Evolutionary conservation across 2,888 invertebrate genomes (phyloP), one percentile per base, ranked within the genome.

Genomic region (Agrochola lota): DNA sequence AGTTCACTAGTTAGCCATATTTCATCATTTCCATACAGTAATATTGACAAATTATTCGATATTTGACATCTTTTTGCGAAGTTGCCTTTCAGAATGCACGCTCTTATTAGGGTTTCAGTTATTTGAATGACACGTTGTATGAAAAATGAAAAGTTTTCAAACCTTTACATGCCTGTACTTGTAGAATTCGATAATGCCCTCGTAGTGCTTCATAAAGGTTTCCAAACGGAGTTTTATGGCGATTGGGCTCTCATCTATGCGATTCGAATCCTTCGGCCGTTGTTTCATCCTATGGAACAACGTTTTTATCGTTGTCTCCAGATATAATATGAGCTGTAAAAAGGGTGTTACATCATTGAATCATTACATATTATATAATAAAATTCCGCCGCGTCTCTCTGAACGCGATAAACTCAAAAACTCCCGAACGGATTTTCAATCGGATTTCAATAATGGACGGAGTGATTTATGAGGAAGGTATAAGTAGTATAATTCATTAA

Each of bases 241-340:
- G 86, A 98, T 98, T 91, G 98, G 98, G 91, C 99, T 99, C 94
- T 99, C 99, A 91, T 99, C 99, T 2, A 98, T 98, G 60, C 99
- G 97, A 59, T 98, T 95, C 9, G 98, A 98, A 74, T 98, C 98
- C 88, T 97, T 97, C 0, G 98, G 99, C 84, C 99, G 97, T 1
- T 97, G 97, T 89, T 98, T 91, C 81, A 99, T 97, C 63, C 99
- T 88, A 87, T 97, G 94, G 0, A 97, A 97, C 95, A 99, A 97
- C 20, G 98, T 98, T 35, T 98, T 98, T 85, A 98, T 98, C 0
- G 98, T 97, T 62, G 98, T 98, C 79, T 99, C 98, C 92, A 99
- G 99, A 96, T 98, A 99, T 68, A 99, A 90, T 67, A 99, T 98
- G 88, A 98, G 94, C 95, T 95, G 90, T 40, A 20, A 40, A 64